Base-by-base conservation (phyloP, 2,113 vertebrate species). In the Phycodurus eques region DNA sequence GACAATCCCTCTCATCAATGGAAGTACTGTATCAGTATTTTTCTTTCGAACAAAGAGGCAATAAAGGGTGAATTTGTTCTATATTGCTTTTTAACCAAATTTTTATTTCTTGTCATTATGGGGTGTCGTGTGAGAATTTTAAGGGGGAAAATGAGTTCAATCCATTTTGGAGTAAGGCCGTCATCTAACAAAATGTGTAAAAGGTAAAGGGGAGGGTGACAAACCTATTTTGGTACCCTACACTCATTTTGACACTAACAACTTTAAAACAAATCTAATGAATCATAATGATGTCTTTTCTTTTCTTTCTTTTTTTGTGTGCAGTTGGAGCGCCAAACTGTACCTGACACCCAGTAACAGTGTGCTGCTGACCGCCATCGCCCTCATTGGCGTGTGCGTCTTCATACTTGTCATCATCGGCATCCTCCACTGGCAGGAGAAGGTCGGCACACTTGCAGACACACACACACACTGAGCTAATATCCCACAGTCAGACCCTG, bases 281-380 rank as follows among this genome's bases (percentile, higher is more conserved):
- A 22, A 56, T 56, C n/a, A 10, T 14, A 59, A 59, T 27, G 56
- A 12, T 13, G 14, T 33, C 31, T 61, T 35, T 44, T 13, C 20
- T 61, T 35, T 44, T 13, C 20, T 65, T 31, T 14, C 14, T 15
- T 31, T 64, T 35, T 15, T 35, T 6, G n/a, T 27, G 20, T 47
- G 0, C 68, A 99, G 98, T 65, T 99, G 97, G 98, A 99, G 95
- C 78, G 96, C 98, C 79, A 99, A 98, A 84, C 83, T 99, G 67
- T 98, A 99, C 87, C 93, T 99, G 79, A 98, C 98, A 76, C 98
- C 97, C 3, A 99, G 98, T 92, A 98, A 97, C 89, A 98, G 96
- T 9, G 97, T 99, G 39, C 81, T 98, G 49, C 94, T 99, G 79
- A 99, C 98, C 2, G 97, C 96, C 63, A 95, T 99, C 44, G 96